phyloP scores from a whole-genome alignment of 2,888 invertebrate genomes.

The Lacanobia wlatinum region DNA sequence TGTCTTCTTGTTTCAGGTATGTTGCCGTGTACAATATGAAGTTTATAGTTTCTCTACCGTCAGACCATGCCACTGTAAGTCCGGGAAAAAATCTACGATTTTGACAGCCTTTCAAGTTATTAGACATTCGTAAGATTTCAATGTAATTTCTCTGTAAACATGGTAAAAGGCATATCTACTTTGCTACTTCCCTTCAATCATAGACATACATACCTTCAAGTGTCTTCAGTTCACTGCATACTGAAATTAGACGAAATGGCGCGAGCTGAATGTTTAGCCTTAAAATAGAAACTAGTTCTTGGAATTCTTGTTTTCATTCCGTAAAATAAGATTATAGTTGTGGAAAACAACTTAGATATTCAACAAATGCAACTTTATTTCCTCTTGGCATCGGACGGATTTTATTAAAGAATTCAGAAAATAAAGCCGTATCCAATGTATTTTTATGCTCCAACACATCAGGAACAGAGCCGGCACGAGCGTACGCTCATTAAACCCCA shows the following conservation, averaged over 20 bases:
- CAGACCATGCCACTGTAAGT: slow-evolving; percentile 27
- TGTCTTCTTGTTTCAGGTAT: slow-evolving; percentile 74
- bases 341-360: slow-evolving; percentile 3
- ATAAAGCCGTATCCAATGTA: slow-evolving; percentile 64
- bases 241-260: slow-evolving; percentile 35
- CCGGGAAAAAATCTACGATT: background rate
- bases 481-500: slow-evolving; percentile 82
- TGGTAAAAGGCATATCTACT: background rate
- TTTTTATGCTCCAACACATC: slow-evolving; percentile 67
- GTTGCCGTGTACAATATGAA: slow-evolving; percentile 44
- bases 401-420: slow-evolving; percentile 36
- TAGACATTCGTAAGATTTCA: background rate
- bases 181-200: slow-evolving; percentile 14
- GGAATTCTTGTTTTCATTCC: slow-evolving; percentile 4
- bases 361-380: slow-evolving; percentile 29
- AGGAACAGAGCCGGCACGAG: slow-evolving; percentile 74
- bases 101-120: background rate
- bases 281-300: slow-evolving; percentile 18
- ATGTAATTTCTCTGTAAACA: background rate
- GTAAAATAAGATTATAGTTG: slow-evolving; percentile 16
- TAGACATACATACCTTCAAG: background rate
- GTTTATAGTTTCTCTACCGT: background rate
- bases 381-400: slow-evolving; percentile 17
- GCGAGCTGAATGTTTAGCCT: slow-evolving; percentile 2
- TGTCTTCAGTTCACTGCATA: background rate